Base-by-base conservation (phyloP, 2,113 vertebrate species). In the Ammodytes marinus region DNA sequence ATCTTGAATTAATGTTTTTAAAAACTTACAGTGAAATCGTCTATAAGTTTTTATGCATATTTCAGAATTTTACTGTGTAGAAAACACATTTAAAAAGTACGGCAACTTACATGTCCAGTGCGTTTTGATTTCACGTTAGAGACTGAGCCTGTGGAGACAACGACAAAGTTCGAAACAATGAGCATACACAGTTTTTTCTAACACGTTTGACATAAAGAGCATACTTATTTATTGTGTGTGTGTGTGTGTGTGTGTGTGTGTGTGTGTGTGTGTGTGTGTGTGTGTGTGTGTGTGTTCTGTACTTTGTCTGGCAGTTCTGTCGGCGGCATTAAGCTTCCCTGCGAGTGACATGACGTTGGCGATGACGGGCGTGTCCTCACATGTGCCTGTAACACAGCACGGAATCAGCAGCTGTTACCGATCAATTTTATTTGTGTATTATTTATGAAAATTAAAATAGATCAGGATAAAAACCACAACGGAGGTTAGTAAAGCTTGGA, bases 281-380 rank as follows among this genome's bases (percentile, higher is more conserved):
- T 19, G 7, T 55, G 35, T 57, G 37, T 67, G 10, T 39, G 4
- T 65, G 27, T 2, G 4, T 15, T 69, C 40, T 17, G 19, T 91
- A 98, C 97, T 96, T 96, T 96, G 96, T 90, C 96, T 93, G 57
- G 95, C 90, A 3, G 95, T 92, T 91, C 92, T 96, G 76, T 96
- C 95, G 49, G 95, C 92, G 40, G 95, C 91, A 0, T 89, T 95
- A 35, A 96, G 94, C 86, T 97, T 96, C 66, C 92, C 95, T 7
- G 98, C 97, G 8, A 99, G 96, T 0, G 98, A 99, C 54, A 99
- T 95, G 59, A 99, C 98, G 8, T 97, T 98, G 89, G 96, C 97
- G 86, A 99, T 99, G 77, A 99, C 95, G 4, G 98, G 97, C n/a
- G 97, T 97, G 40, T 96, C 94, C 87, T 98, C 96, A 3, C 1